Evolutionary conservation across 2,113 vertebrate genomes (phyloP).

Genomic region (Ursus arctos): DNA sequence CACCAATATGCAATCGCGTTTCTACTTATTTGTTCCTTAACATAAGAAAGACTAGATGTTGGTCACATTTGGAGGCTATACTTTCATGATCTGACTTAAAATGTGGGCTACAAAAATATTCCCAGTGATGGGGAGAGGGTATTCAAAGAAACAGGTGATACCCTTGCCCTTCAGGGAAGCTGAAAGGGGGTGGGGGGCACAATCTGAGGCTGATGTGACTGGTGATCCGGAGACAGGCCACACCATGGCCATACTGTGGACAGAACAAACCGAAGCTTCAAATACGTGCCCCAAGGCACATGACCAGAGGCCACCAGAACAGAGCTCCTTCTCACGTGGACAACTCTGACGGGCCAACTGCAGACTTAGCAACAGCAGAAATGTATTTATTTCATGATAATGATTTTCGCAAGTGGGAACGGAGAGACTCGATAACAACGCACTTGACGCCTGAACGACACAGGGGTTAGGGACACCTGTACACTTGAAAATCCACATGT

Average conservation of each 20-base stretch:
- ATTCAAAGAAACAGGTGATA: background rate
- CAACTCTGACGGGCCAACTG: background rate
- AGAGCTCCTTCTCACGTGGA: background rate
- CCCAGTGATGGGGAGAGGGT: background rate
- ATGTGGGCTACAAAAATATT: background rate
- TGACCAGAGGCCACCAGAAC: background rate
- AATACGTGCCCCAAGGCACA: background rate
- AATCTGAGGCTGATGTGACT: background rate
- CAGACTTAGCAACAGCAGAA: background rate
- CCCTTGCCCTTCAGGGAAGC: background rate
- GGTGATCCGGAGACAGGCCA: background rate
- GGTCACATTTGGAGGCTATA: background rate
- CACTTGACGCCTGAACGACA: background rate
- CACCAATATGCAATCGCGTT: background rate
- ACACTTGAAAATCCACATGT: background rate
- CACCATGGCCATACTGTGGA: no score
- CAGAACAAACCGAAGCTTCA: background rate
- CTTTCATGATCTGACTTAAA: background rate
- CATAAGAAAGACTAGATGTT: background rate
- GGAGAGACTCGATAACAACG: background rate
- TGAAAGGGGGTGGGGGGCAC: background rate
- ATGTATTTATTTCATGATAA: background rate
- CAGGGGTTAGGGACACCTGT: background rate
- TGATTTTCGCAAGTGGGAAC: background rate
- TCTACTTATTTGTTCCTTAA: background rate